Evolutionary conservation across 2,888 invertebrate species (phyloP), one percentile per base, ranked within the genome.

Genomic region (Euphydryas editha): DNA sequence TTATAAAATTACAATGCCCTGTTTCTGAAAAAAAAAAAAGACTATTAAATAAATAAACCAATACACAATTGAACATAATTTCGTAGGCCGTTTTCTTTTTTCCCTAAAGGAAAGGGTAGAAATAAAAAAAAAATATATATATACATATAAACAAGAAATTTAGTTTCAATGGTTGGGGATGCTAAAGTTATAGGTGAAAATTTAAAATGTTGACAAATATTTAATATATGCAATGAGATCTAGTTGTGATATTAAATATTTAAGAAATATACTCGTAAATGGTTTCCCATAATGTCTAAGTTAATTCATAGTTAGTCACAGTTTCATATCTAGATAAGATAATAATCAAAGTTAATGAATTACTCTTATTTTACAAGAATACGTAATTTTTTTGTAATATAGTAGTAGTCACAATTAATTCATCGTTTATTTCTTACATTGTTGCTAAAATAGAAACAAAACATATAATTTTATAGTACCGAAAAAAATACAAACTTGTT

Each of bases 151-250:
- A n/a, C 18, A n/a, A n/a, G 18, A 47, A 15, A 44, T n/a, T 6
- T 44, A 44, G n/a, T n/a, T 44, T 44, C 4, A n/a, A 44, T n/a
- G 6, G n/a, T 44, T n/a, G n/a, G 42, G n/a, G 42, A 15, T n/a
- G 42, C 15, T 44, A 44, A 6, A n/a, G n/a, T 15, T 15, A n/a
- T n/a, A n/a, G 42, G n/a, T 44, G 15, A n/a, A 44, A 39, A 39
- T 39, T n/a, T 6, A 44, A 44, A 44, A 13, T 21, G 4, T 20
- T 8, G 3, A n/a, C 13, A 3, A 0, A 49, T 24, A 21, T 51
- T 15, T 24, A 7, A 15, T 51, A 15, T 57, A 63, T 57, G 62
- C 49, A 24, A 57, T 57, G 62, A 62, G 62, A 62, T 62, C 62
- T 62, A 49, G 30, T 62, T 57, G 56, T 13, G 46, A 55, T 24